phyloP scores from a whole-genome alignment of 2,113 vertebrate genomes.

The Laticauda colubrina region DNA sequence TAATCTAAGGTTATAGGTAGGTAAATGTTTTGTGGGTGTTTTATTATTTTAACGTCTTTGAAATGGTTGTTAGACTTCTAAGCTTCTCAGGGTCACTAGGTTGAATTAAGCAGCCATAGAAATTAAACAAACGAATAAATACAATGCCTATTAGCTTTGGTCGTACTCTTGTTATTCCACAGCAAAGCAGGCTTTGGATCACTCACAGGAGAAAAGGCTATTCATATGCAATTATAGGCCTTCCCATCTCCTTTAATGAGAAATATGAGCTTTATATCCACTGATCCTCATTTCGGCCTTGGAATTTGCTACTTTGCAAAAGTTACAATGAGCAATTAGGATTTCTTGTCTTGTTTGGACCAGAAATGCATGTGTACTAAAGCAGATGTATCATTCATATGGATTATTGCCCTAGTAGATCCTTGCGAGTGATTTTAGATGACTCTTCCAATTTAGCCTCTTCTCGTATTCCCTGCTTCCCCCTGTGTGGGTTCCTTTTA shows the following conservation, averaged over 20 bases:
- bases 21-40: background rate
- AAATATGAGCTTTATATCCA: background rate
- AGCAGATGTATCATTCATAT: background rate
- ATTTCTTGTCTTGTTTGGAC: background rate
- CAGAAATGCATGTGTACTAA: background rate
- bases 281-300: background rate
- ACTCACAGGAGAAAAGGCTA: background rate
- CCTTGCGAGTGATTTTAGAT: background rate
- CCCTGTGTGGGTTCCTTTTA: background rate
- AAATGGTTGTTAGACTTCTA: background rate
- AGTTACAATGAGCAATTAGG: background rate
- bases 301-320: background rate
- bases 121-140: background rate
- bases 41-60: background rate
- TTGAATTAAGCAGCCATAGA: background rate
- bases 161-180: background rate
- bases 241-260: background rate
- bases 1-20: background rate
- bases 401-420: background rate
- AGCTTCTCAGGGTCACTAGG: background rate
- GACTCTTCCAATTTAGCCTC: background rate
- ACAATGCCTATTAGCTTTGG: background rate
- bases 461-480: background rate
- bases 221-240: background rate
- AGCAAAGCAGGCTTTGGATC: background rate